Conservation (phyloP, 2,113 vertebrate genomes). For the Cacatua alba region DNA sequence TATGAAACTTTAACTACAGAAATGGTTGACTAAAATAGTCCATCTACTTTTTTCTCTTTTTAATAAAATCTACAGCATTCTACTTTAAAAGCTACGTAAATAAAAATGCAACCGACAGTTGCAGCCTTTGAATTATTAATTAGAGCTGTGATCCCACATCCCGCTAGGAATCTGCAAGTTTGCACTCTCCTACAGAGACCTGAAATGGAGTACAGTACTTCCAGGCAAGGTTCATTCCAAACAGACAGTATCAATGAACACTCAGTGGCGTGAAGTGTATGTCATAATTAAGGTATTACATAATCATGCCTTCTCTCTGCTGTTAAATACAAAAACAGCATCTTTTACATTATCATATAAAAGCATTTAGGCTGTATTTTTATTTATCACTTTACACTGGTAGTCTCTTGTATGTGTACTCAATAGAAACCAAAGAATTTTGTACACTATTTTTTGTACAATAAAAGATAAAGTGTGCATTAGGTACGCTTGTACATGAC, state of each 20-base stretch:
- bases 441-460: slow-evolving; percentile 99
- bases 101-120: slow-evolving; percentile 69
- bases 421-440: slow-evolving; percentile 98
- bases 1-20: slow-evolving; percentile 66
- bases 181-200: slow-evolving; percentile 70
- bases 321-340: slow-evolving; percentile 88
- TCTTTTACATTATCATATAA: slow-evolving; percentile 92
- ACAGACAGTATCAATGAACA: slow-evolving; percentile 76
- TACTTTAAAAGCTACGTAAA: slow-evolving; percentile 73
- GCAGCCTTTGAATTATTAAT: slow-evolving; percentile 63
- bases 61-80: slow-evolving; percentile 69
- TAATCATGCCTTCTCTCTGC: slow-evolving; percentile 83
- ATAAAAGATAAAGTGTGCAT: slow-evolving; percentile 99
- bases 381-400: slow-evolving; percentile 89
- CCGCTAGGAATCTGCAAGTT: slow-evolving; percentile 64
- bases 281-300: slow-evolving; percentile 78
- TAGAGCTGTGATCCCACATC: slow-evolving; percentile 73
- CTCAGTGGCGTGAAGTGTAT: slow-evolving; percentile 78
- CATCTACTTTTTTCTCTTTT: slow-evolving; percentile 59
- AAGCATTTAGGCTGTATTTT: slow-evolving; percentile 94
- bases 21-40: slow-evolving; percentile 72
- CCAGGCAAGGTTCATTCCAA: slow-evolving; percentile 85
- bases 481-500: slow-evolving; percentile 99
- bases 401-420: slow-evolving; percentile 88
- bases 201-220: slow-evolving; percentile 58